Conservation (phyloP, 2,113 vertebrate genomes). For the Struthidea cinerea region DNA sequence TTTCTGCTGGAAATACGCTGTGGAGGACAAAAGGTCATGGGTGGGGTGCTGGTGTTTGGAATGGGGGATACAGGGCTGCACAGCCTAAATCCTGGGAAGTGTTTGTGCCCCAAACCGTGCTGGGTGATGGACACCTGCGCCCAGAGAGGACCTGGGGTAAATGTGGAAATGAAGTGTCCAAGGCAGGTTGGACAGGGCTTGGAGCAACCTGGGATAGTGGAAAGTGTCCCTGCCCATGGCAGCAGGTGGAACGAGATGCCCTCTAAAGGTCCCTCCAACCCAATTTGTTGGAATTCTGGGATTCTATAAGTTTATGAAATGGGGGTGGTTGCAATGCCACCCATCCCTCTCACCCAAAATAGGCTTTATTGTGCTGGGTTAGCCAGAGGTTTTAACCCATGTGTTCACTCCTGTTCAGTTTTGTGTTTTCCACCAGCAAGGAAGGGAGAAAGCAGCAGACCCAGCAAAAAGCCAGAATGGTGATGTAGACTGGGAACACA, state of each 20-base stretch:
- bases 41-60: not conserved
- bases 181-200: not conserved
- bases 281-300: not conserved
- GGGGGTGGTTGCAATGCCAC: not conserved
- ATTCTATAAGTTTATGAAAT: not conserved
- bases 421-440: not conserved
- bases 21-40: not conserved
- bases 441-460: not conserved
- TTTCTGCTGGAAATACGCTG: constrained; percentile 83
- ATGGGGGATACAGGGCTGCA: not conserved
- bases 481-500: fast-evolving
- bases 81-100: fast-evolving
- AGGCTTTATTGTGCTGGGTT: not conserved
- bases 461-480: not conserved
- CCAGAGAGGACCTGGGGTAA: fast-evolving
- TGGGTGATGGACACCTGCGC: not conserved
- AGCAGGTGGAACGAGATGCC: not conserved
- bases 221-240: not conserved
- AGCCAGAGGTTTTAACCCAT: not conserved
- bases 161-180: not conserved
- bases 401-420: not conserved
- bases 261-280: not conserved
- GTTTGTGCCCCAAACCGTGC: fast-evolving
- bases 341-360: not conserved
- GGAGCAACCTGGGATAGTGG: not conserved